These are phyloP conservation scores for Halotydeus destructor DNA, from an alignment of 1,140 invertebrate genomes.

Conservation along the genomic window DNA sequence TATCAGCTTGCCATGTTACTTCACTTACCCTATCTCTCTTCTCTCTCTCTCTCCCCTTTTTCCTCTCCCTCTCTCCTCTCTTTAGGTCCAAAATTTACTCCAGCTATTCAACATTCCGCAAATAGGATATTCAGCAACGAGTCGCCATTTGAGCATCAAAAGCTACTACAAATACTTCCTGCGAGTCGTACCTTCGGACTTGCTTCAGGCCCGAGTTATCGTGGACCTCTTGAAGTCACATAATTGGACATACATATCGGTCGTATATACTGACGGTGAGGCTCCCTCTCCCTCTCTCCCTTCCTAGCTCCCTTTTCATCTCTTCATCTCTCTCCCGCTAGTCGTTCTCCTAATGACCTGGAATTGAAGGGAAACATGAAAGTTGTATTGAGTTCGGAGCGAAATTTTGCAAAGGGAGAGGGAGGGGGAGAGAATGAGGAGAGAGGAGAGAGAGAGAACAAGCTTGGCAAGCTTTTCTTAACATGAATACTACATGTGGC, in stretches of 20 bases:
- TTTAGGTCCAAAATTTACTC: constrained; percentile 49
- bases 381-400: too few relatives aligned
- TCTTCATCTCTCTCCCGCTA: constrained; percentile 2
- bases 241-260: constrained; percentile 64
- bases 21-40: constrained; percentile 6
- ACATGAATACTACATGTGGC: too few relatives aligned
- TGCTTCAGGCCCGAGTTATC: constrained; percentile 53
- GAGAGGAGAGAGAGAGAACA: too few relatives aligned
- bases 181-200: constrained; percentile 57
- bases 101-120: constrained; percentile 58
- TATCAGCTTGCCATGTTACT: constrained; percentile 6
- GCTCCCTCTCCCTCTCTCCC: too few relatives aligned
- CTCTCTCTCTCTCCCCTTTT: constrained; percentile 13
- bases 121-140: constrained; percentile 60
- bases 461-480: too few relatives aligned
- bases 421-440: too few relatives aligned
- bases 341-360: background rate
- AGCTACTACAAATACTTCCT: constrained; percentile 53
- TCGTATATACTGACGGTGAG: constrained; percentile 55
- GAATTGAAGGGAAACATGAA: too few relatives aligned
- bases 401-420: too few relatives aligned
- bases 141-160: constrained; percentile 51
- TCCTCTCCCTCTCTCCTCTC: background rate
- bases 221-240: constrained; percentile 43
- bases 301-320: too few relatives aligned